Evolutionary conservation across 1,140 invertebrate genomes (phyloP), one percentile per base, ranked within the genome.

Genomic region (Drosophila mayri): DNA sequence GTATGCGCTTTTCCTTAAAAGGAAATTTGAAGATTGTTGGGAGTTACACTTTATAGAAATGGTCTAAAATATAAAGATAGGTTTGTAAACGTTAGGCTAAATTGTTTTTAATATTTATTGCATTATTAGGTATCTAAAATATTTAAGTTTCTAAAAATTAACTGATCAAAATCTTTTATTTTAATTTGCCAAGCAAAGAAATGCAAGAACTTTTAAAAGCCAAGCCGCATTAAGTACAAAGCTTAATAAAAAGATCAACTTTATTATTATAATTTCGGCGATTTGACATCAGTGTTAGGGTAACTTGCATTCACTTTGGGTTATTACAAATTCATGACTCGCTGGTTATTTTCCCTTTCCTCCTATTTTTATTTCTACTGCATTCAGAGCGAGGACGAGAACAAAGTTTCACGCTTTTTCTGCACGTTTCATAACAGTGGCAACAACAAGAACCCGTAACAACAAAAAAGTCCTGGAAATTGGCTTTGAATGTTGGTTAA

Each of bases 401-500:
- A 25, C 35, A 55, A 55, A 55, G 52, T 55, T 55, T 55, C 20
- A 55, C 35, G 52, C 52, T 55, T 55, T 55, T 55, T 55, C 25
- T 55, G 52, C 52, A 55, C 52, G 52, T 25, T 63, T 41, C 37
- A 64, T 22, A 64, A 61, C n/a, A 41, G n/a, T n/a, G 18, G 35
- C 55, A 40, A 28, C 64, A 64, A 18, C 22, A 43, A 55, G 18
- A 61, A 38, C 41, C n/a, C 14, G 25, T 22, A 58, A 38, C 43
- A 80, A 55, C 52, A 55, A 55, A 54, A 54, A 55, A 55, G 35
- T 25, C 52, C 52, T 38, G 52, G 20, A 55, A 76, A 75, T 65
- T 81, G 72, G 43, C 44, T 72, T 81, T 59, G 44, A 76, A 81
- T 81, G 78, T 71, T 81, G 46, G 49, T 38, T 61, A 80, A 64